Percentiles rank a stretch among this genome's conserved stretches.
Evolutionary conservation across 2,797 vertebrate species (phyloP).

Genomic region (Tenualosa ilisha): DNA sequence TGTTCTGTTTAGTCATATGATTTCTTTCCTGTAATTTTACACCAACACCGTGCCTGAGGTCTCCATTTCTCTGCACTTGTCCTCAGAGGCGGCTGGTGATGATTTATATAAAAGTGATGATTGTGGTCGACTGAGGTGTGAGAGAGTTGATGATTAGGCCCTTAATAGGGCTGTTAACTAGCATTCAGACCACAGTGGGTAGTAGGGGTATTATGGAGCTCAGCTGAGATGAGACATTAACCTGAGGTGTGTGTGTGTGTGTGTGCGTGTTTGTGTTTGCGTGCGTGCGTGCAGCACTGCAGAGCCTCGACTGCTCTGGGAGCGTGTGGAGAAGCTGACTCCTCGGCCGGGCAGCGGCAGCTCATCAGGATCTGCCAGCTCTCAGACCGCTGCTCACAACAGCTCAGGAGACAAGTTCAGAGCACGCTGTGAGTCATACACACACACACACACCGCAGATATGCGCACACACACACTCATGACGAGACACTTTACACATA

Average conservation of each 20-base stretch:
- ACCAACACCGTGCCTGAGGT: background rate
- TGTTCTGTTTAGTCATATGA: background rate
- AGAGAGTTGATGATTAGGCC: no score
- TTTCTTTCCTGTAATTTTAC: background rate
- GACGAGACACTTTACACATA: background rate
- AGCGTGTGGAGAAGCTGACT: constrained; percentile 82
- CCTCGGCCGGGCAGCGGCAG: constrained; percentile 84
- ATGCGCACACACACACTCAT: background rate
- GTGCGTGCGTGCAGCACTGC: constrained; percentile 69
- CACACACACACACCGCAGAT: background rate
- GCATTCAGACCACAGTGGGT: background rate
- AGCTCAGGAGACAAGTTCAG: constrained; percentile 86
- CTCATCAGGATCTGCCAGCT: constrained; percentile 92
- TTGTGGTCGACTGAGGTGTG: no score
- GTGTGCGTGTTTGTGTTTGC: background rate
- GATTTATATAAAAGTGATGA: no score
- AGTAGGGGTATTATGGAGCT: background rate
- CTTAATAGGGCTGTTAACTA: no score
- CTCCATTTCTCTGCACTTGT: background rate
- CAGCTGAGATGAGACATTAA: no score
- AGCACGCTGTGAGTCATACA: constrained; percentile 79
- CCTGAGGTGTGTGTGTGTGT: background rate
- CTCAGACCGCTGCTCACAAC: constrained; percentile 83
- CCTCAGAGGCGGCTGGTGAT: no score
- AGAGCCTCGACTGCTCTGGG: constrained; percentile 89